Evolutionary conservation across 2,888 invertebrate species (phyloP).

Genomic region (Entomobrya proxima): DNA sequence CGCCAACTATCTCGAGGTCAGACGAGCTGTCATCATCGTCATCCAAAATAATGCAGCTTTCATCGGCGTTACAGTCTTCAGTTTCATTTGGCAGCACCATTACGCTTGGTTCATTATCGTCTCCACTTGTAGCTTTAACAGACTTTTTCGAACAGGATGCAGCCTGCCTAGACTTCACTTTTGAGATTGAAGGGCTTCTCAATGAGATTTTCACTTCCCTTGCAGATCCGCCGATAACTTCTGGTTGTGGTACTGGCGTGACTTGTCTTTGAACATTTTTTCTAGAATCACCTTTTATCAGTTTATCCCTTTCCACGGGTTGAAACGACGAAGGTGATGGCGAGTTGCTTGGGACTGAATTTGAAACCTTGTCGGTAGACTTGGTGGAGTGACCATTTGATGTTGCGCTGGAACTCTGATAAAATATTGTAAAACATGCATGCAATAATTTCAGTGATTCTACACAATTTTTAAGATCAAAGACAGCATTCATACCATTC

Average conservation of each 20-base stretch:
- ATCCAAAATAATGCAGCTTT: not conserved
- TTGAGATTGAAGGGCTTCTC: not conserved
- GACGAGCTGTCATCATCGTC: slow-evolving; percentile 2
- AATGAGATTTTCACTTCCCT: not conserved
- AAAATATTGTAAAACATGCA: slow-evolving; percentile 36
- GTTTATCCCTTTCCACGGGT: not conserved
- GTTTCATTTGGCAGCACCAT: not conserved
- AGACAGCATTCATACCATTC: not conserved
- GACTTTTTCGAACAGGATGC: not conserved
- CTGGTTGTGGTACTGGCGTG: not conserved
- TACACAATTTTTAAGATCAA: not conserved
- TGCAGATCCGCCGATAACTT: slow-evolving; percentile 2
- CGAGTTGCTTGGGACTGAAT: slow-evolving; percentile 30
- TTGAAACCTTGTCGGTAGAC: slow-evolving; percentile 50
- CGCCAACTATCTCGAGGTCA: slow-evolving; percentile 38
- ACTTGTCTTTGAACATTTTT: not conserved
- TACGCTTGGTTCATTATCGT: not conserved
- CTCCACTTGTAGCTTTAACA: not conserved
- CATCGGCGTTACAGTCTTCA: not conserved
- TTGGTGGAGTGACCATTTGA: not conserved
- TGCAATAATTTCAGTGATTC: not conserved
- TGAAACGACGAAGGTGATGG: not conserved
- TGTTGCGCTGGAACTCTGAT: slow-evolving; percentile 38
- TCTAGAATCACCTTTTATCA: slow-evolving; percentile 2
- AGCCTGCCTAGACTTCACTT: not conserved